Evolutionary conservation across 2,113 vertebrate species (phyloP), one percentile per base, ranked within the genome.

Genomic region (Scatophagus argus): DNA sequence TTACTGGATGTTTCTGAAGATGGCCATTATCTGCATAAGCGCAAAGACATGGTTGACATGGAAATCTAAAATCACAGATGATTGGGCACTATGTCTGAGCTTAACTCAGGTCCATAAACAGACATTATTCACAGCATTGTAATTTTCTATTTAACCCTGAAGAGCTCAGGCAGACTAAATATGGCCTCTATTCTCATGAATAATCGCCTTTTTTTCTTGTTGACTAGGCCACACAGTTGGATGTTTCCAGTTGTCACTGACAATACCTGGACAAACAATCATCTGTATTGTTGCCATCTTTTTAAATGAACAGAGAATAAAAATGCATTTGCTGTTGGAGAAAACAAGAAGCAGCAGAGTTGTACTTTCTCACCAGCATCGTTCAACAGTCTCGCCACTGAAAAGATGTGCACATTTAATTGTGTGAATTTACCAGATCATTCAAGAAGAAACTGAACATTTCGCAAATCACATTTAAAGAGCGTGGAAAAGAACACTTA

Each of bases 361-460:
- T 79, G 41, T 43, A 31, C 7, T 27, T 65, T 14, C 7, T 19
- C 31, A 21, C 29, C 16, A 51, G 25, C 27, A 46, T 34, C 3
- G 32, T 54, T 56, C 46, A 74, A 75, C 74, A 86, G 68, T 69
- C 84, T 70, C 60, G 86, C 54, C 52, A 76, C 67, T 77, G 52
- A 84, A 92, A 91, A 84, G 39, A 84, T 87, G 75, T 86, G 82
- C 34, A 83, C 75, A 77, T 93, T 94, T 93, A 90, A 92, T 92
- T n/a, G 74, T 52, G 81, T 69, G 70, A 31, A 86, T 85, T 79
- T 79, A 86, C 47, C 69, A 87, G 85, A 86, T 87, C 9, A 90
- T 83, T 81, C 73, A 66, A 80, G 38, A 83, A 25, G 34, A 74
- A 87, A 81, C 8, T 74, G 25, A 88, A 89, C 66, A 74, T 83